These are phyloP conservation scores for Bombus waltoni DNA, from an alignment of 1,140 invertebrate species.

Conservation along the genomic window DNA sequence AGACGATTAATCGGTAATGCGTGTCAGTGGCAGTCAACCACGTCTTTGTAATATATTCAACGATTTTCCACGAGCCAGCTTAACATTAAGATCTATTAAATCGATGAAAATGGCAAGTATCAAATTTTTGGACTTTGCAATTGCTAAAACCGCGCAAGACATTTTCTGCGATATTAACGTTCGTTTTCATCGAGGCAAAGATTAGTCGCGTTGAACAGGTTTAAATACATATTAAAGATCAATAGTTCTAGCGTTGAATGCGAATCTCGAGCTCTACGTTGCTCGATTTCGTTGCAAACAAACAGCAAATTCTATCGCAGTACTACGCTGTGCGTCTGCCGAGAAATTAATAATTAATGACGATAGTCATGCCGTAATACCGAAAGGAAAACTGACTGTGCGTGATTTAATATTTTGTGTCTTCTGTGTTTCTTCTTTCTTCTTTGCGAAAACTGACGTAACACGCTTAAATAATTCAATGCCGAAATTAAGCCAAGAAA, in stretches of 20 bases:
- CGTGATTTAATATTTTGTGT: neutral
- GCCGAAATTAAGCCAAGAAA: no score
- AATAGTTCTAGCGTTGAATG: no score
- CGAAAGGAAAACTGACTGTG: neutral
- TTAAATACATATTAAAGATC: no score
- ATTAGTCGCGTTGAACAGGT: no score
- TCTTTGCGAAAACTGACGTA: neutral
- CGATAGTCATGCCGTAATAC: neutral
- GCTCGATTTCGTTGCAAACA: neutral
- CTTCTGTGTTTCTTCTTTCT: neutral
- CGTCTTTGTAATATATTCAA: neutral
- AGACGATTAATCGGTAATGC: slow-evolving; percentile 53
- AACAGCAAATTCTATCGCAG: neutral
- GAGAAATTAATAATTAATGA: neutral
- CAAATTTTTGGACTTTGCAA: neutral
- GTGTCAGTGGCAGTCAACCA: slow-evolving; percentile 48
- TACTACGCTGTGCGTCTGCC: no score
- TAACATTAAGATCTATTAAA: no score
- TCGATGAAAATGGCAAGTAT: neutral
- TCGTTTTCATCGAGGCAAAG: no score
- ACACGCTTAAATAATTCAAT: no score
- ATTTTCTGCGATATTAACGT: no score
- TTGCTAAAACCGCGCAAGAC: neutral
- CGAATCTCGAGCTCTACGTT: neutral
- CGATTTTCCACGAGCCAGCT: neutral